Evolutionary conservation across 2,888 invertebrate genomes (phyloP), one percentile per base, ranked within the genome.

Genomic region (Ligdia adustata): DNA sequence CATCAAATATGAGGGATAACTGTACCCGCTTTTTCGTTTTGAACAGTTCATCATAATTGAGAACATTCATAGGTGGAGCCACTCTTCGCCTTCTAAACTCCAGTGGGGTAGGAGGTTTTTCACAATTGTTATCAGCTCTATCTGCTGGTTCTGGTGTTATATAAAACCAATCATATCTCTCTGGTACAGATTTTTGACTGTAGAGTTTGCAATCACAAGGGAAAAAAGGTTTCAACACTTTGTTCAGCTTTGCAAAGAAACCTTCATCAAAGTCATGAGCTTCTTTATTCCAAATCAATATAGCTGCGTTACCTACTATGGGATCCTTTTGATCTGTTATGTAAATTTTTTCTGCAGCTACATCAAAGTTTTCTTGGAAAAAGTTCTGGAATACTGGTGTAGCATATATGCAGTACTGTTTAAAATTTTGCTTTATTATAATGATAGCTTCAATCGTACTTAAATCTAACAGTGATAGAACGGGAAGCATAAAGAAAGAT

Each of bases 281-380:
- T 42, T 66, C 57, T 52, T 71, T 85, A 32, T 78, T 67, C 79
- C 84, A 88, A 27, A 79, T 42, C 70, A 82, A 66, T 26, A 82
- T 57, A 32, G 53, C 64, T 27, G 70, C 52, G 69, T 79, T 79
- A 3, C 69, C 74, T 42, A 45, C 38, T 29, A 73, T 27, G 41
- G 54, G 26, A 48, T 46, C n/a, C 58, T 44, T 52, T 62, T 51
- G 16, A 44, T 54, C 55, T n/a, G 54, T 43, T 9, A 62, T 46
- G 12, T 40, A 34, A 66, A 59, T 39, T 35, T 34, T 20, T 58
- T 64, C 59, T 16, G 64, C 43, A 38, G 59, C 50, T 5, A 74
- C 43, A 52, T 62, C 46, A 62, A 79, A 77, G 26, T 64, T 62
- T 0, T 77, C 65, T 39, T 39, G 52, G 44, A 83, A 76, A 62